phyloP scores from a whole-genome alignment of 2,113 vertebrate genomes.

The Solea senegalensis region DNA sequence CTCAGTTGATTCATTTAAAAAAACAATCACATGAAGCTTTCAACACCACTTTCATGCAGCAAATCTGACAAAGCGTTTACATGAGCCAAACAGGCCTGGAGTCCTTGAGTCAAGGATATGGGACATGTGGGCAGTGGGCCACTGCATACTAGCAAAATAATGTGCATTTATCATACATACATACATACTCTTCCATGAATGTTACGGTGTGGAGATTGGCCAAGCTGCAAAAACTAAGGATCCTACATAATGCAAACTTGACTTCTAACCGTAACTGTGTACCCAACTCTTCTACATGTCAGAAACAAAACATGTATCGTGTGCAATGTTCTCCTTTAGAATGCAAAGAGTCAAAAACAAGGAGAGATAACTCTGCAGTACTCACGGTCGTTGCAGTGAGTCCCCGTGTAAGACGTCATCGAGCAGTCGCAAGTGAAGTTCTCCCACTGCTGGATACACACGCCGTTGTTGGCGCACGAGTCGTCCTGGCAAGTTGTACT shows the following conservation, averaged over 20 bases:
- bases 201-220: too few species aligned
- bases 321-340: too few species aligned
- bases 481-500: conserved; percentile 98
- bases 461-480: conserved; percentile 95
- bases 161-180: background rate
- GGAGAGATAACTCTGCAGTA: conserved; percentile 43
- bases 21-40: conserved; percentile 45
- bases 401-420: conserved; percentile 97
- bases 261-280: too few species aligned
- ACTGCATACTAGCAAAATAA: background rate
- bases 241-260: too few species aligned
- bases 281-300: too few species aligned
- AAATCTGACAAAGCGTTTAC: conserved; percentile 25
- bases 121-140: background rate
- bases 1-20: conserved; percentile 36
- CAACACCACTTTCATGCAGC: conserved; percentile 14
- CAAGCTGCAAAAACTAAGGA: too few species aligned
- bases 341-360: background rate
- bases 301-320: too few species aligned
- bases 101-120: conserved; percentile 32
- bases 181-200: background rate
- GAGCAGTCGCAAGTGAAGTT: conserved; percentile 97
- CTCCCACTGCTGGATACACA: conserved; percentile 98
- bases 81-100: conserved; percentile 1
- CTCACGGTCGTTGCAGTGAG: conserved; percentile 98